Evolutionary conservation across 1,140 invertebrate genomes (phyloP).

Genomic region (Zaprionus vittiger): DNA sequence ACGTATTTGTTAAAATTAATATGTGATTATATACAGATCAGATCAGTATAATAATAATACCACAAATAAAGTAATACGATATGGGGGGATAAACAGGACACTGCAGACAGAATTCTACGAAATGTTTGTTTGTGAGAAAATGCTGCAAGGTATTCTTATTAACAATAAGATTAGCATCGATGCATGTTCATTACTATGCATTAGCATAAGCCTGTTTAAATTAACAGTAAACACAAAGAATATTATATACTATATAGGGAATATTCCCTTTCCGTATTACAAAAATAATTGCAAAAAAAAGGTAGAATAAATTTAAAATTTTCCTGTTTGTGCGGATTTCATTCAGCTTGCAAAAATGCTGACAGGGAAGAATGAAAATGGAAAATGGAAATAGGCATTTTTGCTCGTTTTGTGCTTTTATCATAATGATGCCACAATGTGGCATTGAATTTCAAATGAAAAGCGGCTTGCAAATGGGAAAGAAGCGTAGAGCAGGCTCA

Average conservation of each 20-base stretch:
- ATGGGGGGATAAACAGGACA: neutral
- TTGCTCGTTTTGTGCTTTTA: slow-evolving; percentile 31
- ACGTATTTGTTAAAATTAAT: neutral
- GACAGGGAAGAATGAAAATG: slow-evolving; percentile 10
- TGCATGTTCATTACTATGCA: neutral
- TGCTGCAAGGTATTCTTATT: neutral
- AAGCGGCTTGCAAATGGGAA: slow-evolving; percentile 7
- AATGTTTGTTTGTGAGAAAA: neutral
- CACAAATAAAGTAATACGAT: neutral
- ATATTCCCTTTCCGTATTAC: neutral
- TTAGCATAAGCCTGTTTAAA: neutral
- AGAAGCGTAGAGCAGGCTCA: neutral
- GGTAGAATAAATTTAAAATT: neutral
- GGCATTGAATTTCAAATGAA: slow-evolving; percentile 71
- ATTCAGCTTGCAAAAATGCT: slow-evolving; percentile 2
- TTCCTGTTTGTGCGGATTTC: neutral
- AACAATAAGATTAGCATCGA: neutral
- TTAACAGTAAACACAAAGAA: neutral
- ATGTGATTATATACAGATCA: neutral
- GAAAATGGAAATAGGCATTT: slow-evolving; percentile 14
- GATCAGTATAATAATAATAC: neutral
- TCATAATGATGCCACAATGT: slow-evolving; percentile 36
- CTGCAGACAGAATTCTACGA: neutral
- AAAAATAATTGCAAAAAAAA: slow-evolving; percentile 1
- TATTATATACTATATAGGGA: neutral